Conservation (phyloP, 2,797 vertebrate species). For the Myotis myotis region DNA sequence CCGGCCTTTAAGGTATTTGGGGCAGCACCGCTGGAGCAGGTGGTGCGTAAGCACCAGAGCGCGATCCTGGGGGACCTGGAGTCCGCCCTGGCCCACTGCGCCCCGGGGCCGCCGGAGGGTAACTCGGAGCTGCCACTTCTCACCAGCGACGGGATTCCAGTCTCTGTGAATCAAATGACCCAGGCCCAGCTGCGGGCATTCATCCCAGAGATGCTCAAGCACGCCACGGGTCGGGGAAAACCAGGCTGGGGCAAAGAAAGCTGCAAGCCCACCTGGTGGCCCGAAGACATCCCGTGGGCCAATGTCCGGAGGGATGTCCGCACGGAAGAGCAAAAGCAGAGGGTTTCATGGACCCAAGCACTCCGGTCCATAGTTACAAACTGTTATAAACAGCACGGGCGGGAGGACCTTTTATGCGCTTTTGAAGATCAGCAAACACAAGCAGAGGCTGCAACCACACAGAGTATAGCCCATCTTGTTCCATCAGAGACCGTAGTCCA, state of each 20-base stretch:
- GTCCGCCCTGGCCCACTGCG: too few species aligned
- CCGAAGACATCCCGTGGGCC: conserved; percentile 98
- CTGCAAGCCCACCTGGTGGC: conserved; percentile 99
- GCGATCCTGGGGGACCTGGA: too few species aligned
- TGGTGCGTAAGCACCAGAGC: conserved; percentile 83
- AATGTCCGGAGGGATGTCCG: conserved; percentile 98
- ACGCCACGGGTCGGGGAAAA: conserved; percentile 96
- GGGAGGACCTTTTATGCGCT: conserved; percentile 96
- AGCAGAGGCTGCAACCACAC: conserved; percentile 89
- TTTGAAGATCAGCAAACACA: conserved; percentile 95
- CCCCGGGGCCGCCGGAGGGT: too few species aligned
- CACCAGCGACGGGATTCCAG: too few species aligned
- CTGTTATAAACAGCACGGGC: conserved; percentile 98
- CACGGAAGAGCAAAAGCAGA: conserved; percentile 97
- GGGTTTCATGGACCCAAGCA: conserved; percentile 99
- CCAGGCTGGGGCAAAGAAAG: conserved; percentile 99
- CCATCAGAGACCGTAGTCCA: conserved; percentile 98
- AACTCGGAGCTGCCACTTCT: too few species aligned
- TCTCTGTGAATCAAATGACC: too few species aligned
- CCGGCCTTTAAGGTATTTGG: conserved; percentile 98
- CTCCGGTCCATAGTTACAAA: conserved; percentile 97
- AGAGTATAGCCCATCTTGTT: conserved; percentile 95
- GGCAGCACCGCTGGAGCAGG: conserved; percentile 97
- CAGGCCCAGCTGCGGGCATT: conserved; percentile 98
- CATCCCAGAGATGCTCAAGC: conserved; percentile 99